Base-by-base conservation (phyloP, 2,888 invertebrate genomes). In the Cotesia congregata region DNA sequence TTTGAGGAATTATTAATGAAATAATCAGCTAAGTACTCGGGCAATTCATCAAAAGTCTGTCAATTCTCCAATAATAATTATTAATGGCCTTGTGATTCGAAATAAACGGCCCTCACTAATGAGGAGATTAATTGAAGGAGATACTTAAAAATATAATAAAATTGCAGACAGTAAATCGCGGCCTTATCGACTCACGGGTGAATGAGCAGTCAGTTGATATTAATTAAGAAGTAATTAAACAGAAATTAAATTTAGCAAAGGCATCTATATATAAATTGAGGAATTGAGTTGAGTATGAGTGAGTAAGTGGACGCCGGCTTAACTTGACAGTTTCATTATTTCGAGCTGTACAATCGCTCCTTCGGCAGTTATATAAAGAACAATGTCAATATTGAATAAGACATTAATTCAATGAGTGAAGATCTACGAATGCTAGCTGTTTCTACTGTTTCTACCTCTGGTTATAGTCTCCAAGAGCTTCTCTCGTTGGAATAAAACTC, bases 331-430 rank as follows among this genome's bases (percentile, higher is more conserved):
- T 80, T 83, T 77, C 75, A 78, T 79, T 79, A 50, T 50, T 50
- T 50, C 12, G 50, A 50, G 50, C 72, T 73, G 69, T 67, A 50
- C 41, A 75, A 77, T 78, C 81, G 75, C 50, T 67, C 79, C 68
- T 74, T 12, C 50, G 50, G 50, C 50, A 50, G 69, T 67, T 65
- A 62, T 71, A 67, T 73, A 72, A 77, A 82, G 83, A 73, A 81
- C 81, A 84, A 76, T 82, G 86, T 85, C 84, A 86, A 86, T 85
- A 85, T 85, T 86, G 83, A 82, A 85, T 70, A 81, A 80, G 83
- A 80, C 81, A 75, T 50, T 50, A 50, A 50, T 50, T 50, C 12
- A 50, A 12, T 50, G 50, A 50, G 50, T 50, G 50, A 50, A 50
- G 50, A 50, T 50, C 7, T 12, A 12, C 50, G 12, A 50, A 7